Percentiles rank a stretch among this genome's conserved stretches.
Evolutionary conservation across 2,888 invertebrate species (phyloP).

Genomic region (Rotaria socialis): DNA sequence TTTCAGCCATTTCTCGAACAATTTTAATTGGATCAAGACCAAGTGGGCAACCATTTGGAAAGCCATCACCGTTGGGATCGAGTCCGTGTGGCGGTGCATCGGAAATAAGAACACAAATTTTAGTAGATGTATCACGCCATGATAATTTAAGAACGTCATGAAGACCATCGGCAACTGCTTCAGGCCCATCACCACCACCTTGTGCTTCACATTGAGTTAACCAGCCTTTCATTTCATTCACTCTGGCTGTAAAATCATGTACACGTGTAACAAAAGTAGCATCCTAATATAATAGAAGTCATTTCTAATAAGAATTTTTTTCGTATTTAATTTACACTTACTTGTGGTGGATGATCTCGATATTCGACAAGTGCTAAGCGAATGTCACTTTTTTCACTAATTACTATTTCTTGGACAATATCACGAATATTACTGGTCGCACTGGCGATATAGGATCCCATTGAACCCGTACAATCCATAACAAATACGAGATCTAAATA

Average conservation of each 20-base stretch:
- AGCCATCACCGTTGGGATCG: slow-evolving; percentile 52
- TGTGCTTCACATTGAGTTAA: slow-evolving; percentile 50
- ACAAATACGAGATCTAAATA: too few relatives aligned
- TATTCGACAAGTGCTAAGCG: too few relatives aligned
- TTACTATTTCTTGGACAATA: too few relatives aligned
- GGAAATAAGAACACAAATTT: not conserved
- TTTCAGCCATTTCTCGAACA: not conserved
- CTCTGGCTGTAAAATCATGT: slow-evolving; percentile 53
- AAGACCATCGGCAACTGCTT: slow-evolving; percentile 55
- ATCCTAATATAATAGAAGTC: slow-evolving; percentile 47
- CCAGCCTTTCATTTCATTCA: slow-evolving; percentile 52
- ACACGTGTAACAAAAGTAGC: slow-evolving; percentile 51
- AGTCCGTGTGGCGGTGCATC: slow-evolving; percentile 13
- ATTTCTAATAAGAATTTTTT: too few relatives aligned
- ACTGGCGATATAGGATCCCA: too few relatives aligned
- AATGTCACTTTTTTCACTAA: too few relatives aligned
- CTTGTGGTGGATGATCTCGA: too few relatives aligned
- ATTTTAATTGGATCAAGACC: not conserved
- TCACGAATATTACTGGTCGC: too few relatives aligned
- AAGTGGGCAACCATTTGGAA: slow-evolving; percentile 45
- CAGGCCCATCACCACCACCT: slow-evolving; percentile 54
- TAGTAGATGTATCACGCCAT: slow-evolving; percentile 53
- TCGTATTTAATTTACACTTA: too few relatives aligned
- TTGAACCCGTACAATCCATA: too few relatives aligned
- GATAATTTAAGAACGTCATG: slow-evolving; percentile 52